Evolutionary conservation across 2,888 invertebrate species (phyloP).

Genomic region (Phortica magna): DNA sequence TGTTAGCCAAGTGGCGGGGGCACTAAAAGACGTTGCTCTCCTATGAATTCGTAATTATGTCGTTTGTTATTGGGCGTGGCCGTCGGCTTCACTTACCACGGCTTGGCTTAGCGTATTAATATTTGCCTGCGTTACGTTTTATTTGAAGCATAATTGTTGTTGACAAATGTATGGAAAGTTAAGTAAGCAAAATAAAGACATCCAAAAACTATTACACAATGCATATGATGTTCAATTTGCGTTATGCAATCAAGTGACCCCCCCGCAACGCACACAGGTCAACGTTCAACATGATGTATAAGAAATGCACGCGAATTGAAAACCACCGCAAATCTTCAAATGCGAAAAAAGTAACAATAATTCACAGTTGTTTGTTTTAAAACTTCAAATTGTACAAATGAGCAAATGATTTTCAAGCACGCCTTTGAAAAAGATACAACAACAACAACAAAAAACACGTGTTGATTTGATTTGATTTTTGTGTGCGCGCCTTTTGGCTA

Average conservation of each 20-base stretch:
- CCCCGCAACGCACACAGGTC: too few relatives aligned
- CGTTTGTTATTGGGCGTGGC: slow-evolving; percentile 36
- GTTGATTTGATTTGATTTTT: neutral
- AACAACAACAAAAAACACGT: neutral
- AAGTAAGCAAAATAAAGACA: neutral
- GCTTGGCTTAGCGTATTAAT: neutral
- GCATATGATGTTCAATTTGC: too few relatives aligned
- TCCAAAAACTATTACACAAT: slow-evolving; percentile 2
- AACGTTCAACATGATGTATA: too few relatives aligned
- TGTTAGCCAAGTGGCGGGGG: too few relatives aligned
- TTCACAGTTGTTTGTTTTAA: neutral
- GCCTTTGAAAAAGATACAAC: neutral
- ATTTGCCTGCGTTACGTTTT: neutral
- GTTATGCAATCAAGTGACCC: too few relatives aligned
- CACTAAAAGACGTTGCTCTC: slow-evolving; percentile 43
- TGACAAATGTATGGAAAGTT: slow-evolving; percentile 12
- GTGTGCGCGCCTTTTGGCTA: slow-evolving; percentile 36
- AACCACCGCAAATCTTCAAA: neutral
- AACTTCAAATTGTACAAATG: neutral
- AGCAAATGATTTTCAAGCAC: neutral
- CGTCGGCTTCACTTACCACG: neutral
- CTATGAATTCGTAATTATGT: slow-evolving; percentile 63
- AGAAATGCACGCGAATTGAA: too few relatives aligned
- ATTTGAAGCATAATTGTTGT: slow-evolving; percentile 14
- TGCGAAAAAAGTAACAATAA: neutral